These are phyloP conservation scores for Campoplex nolae DNA, from an alignment of 2,888 invertebrate genomes.

Conservation along the genomic window DNA sequence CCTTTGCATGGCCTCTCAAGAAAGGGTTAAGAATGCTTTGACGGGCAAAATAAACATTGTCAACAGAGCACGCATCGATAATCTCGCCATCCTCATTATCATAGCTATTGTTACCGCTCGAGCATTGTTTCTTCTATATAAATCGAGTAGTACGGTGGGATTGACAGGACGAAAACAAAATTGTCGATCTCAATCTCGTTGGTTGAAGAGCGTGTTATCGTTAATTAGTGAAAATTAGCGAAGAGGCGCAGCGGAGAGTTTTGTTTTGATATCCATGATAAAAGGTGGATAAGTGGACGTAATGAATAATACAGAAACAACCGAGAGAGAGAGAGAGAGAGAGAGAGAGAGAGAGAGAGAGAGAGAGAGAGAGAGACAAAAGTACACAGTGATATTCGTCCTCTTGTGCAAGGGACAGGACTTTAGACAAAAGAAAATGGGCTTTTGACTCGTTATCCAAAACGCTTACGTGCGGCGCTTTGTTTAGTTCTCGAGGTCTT, in stretches of 20 bases:
- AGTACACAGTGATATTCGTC: conserved; percentile 43
- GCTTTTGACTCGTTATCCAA: conserved; percentile 68
- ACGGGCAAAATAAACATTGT: background rate
- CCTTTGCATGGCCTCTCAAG: background rate
- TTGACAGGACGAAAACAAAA: conserved; percentile 24
- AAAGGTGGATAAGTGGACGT: background rate
- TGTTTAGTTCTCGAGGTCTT: conserved; percentile 56
- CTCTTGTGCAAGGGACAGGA: conserved; percentile 38
- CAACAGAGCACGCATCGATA: conserved; percentile 8
- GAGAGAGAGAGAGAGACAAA: background rate
- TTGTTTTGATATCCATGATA: conserved; percentile 22
- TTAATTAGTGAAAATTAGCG: conserved; percentile 61
- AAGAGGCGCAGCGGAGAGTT: conserved; percentile 45
- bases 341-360: background rate
- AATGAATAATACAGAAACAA: background rate
- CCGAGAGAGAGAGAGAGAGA: conserved; percentile 36
- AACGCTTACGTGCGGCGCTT: conserved; percentile 66
- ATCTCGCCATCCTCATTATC: background rate
- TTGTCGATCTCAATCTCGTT: conserved; percentile 39
- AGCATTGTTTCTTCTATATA: conserved; percentile 32
- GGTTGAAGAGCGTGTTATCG: conserved; percentile 42
- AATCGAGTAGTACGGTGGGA: conserved; percentile 9
- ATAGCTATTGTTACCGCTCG: background rate
- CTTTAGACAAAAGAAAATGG: conserved; percentile 62
- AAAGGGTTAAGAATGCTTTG: background rate